phyloP scores from a whole-genome alignment of 2,797 vertebrate genomes.

The Cephalopachus bancanus region DNA sequence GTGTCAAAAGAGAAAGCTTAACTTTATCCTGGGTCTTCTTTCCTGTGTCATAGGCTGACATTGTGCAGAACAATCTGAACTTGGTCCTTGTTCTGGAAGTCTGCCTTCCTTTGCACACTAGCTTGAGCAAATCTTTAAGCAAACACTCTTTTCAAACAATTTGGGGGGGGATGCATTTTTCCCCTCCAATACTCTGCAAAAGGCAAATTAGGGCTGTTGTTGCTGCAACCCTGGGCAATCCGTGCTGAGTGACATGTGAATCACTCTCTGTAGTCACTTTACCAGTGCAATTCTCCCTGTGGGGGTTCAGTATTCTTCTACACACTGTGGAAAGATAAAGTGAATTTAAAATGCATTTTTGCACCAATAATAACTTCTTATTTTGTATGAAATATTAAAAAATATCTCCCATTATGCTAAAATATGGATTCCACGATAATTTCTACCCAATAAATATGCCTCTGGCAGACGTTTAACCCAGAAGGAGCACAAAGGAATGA shows the following conservation, averaged over 20 bases:
- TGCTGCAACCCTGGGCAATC: neutral
- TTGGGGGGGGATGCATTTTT: neutral
- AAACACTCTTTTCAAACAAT: constrained; percentile 38
- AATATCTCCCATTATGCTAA: constrained; percentile 37
- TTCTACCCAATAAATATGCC: constrained; percentile 60
- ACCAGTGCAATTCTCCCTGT: neutral
- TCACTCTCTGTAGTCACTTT: neutral
- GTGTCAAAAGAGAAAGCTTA: neutral
- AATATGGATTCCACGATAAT: constrained; percentile 50
- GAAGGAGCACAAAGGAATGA: constrained; percentile 56
- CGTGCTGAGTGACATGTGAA: neutral
- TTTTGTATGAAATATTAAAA: constrained; percentile 71
- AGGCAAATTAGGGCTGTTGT: neutral
- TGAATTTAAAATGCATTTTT: constrained; percentile 45
- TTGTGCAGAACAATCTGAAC: neutral
- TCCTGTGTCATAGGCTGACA: neutral
- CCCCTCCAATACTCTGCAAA: constrained; percentile 27
- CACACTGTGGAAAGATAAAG: neutral
- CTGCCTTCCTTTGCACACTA: neutral
- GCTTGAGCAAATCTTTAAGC: constrained; percentile 11
- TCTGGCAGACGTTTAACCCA: constrained; percentile 49
- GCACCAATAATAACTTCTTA: constrained; percentile 49
- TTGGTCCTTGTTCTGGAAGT: neutral
- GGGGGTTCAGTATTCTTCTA: neutral
- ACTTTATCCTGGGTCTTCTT: neutral